Percentiles rank a stretch among this genome's conserved stretches.
Evolutionary conservation across 2,888 invertebrate species (phyloP).

Genomic region (Chorisops tibialis): DNA sequence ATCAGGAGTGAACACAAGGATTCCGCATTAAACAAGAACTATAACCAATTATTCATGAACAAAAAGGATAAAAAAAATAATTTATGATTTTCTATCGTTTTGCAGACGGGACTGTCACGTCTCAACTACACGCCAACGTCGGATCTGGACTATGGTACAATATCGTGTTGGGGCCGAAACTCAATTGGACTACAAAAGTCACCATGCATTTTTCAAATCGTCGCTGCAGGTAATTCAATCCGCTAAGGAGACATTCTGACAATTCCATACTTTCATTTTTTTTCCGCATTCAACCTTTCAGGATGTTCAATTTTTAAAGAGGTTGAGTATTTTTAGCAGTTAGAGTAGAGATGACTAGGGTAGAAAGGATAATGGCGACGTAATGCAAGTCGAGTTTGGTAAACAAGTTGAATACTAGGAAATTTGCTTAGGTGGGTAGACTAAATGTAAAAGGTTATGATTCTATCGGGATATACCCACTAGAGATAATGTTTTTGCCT

Average conservation of each 20-base stretch:
- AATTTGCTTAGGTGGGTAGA: background rate
- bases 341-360: constrained; percentile 8
- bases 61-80: constrained; percentile 1
- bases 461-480: constrained; percentile 9
- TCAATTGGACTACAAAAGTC: constrained; percentile 77
- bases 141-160: constrained; percentile 85
- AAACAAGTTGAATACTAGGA: background rate
- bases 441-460: constrained; percentile 17
- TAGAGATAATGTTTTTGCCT: too few relatives aligned
- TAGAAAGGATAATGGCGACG: background rate
- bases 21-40: too few relatives aligned
- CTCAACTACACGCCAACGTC: constrained; percentile 82
- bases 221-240: constrained; percentile 67
- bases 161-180: constrained; percentile 83
- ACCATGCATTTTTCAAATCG: constrained; percentile 83
- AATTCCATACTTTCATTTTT: constrained; percentile 7
- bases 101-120: constrained; percentile 53
- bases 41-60: too few relatives aligned
- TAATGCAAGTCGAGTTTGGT: background rate
- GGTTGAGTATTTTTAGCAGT: constrained; percentile 6
- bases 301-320: constrained; percentile 15
- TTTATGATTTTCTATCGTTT: constrained; percentile 28
- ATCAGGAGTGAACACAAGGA: too few relatives aligned
- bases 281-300: constrained; percentile 10
- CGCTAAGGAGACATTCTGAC: constrained; percentile 22